Conservation (phyloP, 2,888 invertebrate species). For the Sericinus montela region DNA sequence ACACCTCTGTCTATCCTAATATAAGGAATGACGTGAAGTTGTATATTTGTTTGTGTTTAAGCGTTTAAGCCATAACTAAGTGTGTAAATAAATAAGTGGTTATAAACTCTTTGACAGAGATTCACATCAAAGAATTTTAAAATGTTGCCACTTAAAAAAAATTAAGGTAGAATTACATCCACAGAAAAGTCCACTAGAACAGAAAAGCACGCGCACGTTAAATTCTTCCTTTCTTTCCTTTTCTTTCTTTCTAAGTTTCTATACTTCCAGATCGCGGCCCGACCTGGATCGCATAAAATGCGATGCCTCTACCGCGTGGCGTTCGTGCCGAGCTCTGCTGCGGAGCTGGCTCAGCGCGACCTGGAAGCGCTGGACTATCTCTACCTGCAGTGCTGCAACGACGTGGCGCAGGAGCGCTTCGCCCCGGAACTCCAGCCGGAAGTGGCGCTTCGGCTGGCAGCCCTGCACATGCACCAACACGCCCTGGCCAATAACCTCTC, state of each 20-base stretch:
- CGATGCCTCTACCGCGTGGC: slow-evolving; percentile 93
- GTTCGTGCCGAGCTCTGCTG: slow-evolving; percentile 92
- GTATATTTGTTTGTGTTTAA: too few species aligned
- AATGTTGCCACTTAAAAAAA: too few species aligned
- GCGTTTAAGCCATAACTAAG: too few species aligned
- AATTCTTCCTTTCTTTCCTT: too few species aligned
- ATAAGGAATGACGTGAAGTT: too few species aligned
- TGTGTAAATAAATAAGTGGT: too few species aligned
- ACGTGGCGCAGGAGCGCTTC: slow-evolving; percentile 94
- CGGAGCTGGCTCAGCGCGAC: slow-evolving; percentile 90
- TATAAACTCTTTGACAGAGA: too few species aligned
- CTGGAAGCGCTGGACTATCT: slow-evolving; percentile 93
- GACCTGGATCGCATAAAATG: slow-evolving; percentile 93
- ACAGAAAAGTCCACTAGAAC: too few species aligned
- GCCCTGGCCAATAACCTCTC: slow-evolving; percentile 89
- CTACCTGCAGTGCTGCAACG: slow-evolving; percentile 95
- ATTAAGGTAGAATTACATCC: too few species aligned
- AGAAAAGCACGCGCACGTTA: too few species aligned
- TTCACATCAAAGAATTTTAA: too few species aligned
- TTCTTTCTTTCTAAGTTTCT: background rate
- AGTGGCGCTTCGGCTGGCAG: slow-evolving; percentile 90
- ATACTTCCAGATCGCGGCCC: slow-evolving; percentile 86
- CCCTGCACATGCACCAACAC: slow-evolving; percentile 94
- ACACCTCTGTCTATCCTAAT: too few species aligned
- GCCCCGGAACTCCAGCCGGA: slow-evolving; percentile 92